Conservation (phyloP, 2,113 vertebrate genomes). For the Pheucticus melanocephalus region DNA sequence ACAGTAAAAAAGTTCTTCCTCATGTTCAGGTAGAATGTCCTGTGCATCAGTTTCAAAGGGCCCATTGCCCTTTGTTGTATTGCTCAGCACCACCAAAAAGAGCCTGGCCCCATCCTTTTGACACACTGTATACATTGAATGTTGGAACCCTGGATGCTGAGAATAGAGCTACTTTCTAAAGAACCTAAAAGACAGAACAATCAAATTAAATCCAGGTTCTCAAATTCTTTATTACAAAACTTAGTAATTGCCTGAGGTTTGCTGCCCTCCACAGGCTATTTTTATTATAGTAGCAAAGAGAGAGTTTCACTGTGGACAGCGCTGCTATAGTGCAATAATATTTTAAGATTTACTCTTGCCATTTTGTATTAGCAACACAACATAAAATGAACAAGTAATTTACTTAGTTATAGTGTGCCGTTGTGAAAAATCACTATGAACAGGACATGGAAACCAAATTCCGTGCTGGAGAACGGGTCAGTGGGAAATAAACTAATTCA, state of each 20-base stretch:
- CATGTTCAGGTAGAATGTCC: rapidly evolving
- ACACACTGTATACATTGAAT: background rate
- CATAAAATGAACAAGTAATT: background rate
- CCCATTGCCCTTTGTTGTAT: background rate
- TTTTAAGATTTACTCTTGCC: background rate
- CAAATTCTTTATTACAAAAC: background rate
- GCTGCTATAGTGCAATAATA: background rate
- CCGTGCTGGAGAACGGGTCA: background rate
- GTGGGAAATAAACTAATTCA: background rate
- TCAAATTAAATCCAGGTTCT: background rate
- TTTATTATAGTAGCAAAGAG: background rate
- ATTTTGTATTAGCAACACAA: background rate
- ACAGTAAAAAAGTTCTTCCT: background rate
- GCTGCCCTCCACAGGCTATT: conserved; percentile 58
- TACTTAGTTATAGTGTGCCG: background rate
- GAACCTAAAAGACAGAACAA: background rate
- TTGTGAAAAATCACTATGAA: background rate
- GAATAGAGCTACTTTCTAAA: background rate
- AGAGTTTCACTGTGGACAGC: background rate
- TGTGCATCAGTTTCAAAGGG: background rate
- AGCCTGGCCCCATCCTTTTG: background rate
- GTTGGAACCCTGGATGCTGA: background rate
- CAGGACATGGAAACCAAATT: background rate
- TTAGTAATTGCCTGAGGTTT: conserved; percentile 16
- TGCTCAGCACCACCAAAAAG: background rate